Conservation (phyloP, 2,888 invertebrate species). For the Amiota communis region DNA sequence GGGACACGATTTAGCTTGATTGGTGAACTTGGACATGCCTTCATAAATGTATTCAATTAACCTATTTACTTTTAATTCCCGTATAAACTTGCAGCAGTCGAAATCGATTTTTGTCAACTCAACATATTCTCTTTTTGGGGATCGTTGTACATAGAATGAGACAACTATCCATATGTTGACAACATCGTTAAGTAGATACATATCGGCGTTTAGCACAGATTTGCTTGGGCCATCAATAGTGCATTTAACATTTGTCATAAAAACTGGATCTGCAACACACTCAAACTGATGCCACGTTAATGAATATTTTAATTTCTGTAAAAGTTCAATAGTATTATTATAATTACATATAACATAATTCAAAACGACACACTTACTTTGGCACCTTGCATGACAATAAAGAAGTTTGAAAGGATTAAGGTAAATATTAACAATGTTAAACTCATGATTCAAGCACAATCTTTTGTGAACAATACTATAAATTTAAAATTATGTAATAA, state of each 20-base stretch:
- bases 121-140: slow-evolving; percentile 38
- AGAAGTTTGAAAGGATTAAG: neutral
- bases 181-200: slow-evolving; percentile 22
- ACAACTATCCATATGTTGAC: neutral
- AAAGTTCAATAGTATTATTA: neutral
- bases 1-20: slow-evolving; percentile 42
- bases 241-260: slow-evolving; percentile 29
- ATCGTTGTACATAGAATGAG: neutral
- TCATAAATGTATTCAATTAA: slow-evolving; percentile 37
- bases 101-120: slow-evolving; percentile 19
- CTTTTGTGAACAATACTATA: no score
- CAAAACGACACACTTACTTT: no score
- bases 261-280: slow-evolving; percentile 27
- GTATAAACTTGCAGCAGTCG: slow-evolving; percentile 46
- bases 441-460: no score
- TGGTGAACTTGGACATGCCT: slow-evolving; percentile 33
- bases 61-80: slow-evolving; percentile 26
- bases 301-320: neutral
- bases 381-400: neutral
- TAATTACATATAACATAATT: no score
- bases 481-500: no score
- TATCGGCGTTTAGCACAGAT: slow-evolving; percentile 30
- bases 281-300: slow-evolving; percentile 34
- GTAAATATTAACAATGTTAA: no score
- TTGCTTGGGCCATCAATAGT: slow-evolving; percentile 19